Evolutionary conservation across 2,888 invertebrate genomes (phyloP), one percentile per base, ranked within the genome.

Genomic region (Cacoxenus indagator): DNA sequence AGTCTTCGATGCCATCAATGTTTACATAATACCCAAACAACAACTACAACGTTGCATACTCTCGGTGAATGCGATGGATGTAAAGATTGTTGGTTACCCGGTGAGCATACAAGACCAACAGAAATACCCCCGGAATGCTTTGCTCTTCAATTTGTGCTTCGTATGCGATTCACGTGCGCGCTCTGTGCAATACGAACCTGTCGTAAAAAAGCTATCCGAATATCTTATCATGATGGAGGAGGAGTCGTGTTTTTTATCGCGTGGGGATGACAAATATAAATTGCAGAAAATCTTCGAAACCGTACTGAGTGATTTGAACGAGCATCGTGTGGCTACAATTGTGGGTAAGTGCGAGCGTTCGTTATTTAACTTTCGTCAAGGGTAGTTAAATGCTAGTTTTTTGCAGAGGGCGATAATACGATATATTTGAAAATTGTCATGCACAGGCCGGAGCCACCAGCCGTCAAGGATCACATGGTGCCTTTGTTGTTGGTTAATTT

Each of bases 1-100:
- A 82, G 91, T 94, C 22, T 98, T 98, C 90, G 97, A 98, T 90
- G 93, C 95, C 69, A 93, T 98, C 68, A 96, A 95, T 86, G 95
- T 95, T 26, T 98, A 96, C 85, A 96, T 98, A 74, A 98, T 98
- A 85, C 97, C 98, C 3, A 98, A 98, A 88, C 94, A 94, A 29
- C 96, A 97, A 84, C 90, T 98, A 43, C 95, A 96, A 85, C 91
- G 94, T 76, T 95, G 96, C 84, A 94, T 95, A 8, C 94, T 98
- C 85, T 97, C 97, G 6, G 94, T 98, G 92, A 92, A 92, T 86
- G 90, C 91, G 2, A 82, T 91, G 29, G 95, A 95, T 29, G 93
- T 94, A 82, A 97, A 97, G 89, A 95, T 98, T 76, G 91, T 98
- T 17, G 97, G 97, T 0, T 97, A 95, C 88, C 98, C 98, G 0